Percentiles rank a stretch among this genome's conserved stretches.
These are phyloP conservation scores for Nebria salina DNA, from an alignment of 2,888 invertebrate genomes.

Conservation along the genomic window DNA sequence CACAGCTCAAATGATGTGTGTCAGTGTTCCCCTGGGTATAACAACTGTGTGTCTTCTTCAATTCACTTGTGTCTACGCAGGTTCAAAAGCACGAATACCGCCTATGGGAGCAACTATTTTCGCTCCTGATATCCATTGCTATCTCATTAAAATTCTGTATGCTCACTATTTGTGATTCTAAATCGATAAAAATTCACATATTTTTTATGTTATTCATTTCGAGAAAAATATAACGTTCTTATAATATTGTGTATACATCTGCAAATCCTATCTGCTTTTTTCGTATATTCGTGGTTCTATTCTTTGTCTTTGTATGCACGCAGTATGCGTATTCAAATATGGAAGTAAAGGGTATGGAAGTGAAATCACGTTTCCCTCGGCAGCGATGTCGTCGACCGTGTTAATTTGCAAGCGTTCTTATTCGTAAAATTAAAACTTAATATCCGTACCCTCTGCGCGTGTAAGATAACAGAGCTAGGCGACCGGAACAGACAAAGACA, in stretches of 20 bases:
- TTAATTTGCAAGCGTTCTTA: conserved; percentile 46
- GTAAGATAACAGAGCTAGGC: conserved; percentile 30
- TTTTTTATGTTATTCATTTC: too few species aligned
- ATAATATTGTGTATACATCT: too few species aligned
- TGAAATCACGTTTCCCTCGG: conserved; percentile 33
- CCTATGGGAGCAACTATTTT: neutral
- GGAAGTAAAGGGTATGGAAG: neutral
- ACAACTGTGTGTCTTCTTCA: neutral
- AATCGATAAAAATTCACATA: too few species aligned
- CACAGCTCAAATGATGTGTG: conserved; percentile 37
- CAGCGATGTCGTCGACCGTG: conserved; percentile 17
- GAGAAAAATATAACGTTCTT: too few species aligned
- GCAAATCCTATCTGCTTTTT: neutral
- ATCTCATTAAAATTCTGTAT: neutral
- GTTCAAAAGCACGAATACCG: neutral
- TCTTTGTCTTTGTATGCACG: neutral
- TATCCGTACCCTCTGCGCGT: conserved; percentile 41
- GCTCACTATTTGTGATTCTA: too few species aligned
- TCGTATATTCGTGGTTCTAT: neutral
- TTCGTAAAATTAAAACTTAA: conserved; percentile 47
- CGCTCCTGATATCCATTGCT: neutral
- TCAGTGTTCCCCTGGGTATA: conserved; percentile 12
- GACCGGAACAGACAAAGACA: conserved; percentile 6
- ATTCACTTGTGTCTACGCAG: too few species aligned
- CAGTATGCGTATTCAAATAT: neutral